A percentile compares a stretch with the other conserved stretches of the same genome.
These are phyloP conservation scores for Lasioglossum morio DNA, from an alignment of 2,888 invertebrate genomes.

Conservation along the genomic window DNA sequence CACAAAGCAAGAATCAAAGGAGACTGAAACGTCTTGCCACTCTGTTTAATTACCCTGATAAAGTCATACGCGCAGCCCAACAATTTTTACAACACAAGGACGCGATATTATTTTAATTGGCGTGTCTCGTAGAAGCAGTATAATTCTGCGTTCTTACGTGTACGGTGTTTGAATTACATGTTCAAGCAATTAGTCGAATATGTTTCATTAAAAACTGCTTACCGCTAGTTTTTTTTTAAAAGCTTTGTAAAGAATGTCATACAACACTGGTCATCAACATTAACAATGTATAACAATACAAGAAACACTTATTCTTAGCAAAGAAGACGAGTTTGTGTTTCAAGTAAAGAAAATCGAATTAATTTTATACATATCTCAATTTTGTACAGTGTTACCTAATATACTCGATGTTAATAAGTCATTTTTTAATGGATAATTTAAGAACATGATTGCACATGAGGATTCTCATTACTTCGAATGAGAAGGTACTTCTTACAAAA, in stretches of 20 bases:
- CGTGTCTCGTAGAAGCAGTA: background rate
- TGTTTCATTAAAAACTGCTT: constrained; percentile 5
- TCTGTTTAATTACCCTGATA: constrained; percentile 25
- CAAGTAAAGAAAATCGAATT: background rate
- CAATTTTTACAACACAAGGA: background rate
- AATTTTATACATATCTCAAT: background rate
- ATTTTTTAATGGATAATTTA: background rate
- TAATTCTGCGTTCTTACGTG: constrained; percentile 15
- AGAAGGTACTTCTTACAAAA: background rate
- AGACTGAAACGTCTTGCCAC: constrained; percentile 11
- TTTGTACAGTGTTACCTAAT: background rate
- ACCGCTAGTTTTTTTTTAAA: background rate
- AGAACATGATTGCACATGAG: background rate
- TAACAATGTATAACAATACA: background rate
- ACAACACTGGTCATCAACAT: background rate
- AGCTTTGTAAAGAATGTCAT: background rate
- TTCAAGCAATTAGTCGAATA: constrained; percentile 3
- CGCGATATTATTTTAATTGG: constrained; percentile 37
- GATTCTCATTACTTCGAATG: background rate
- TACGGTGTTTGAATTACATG: constrained; percentile 35
- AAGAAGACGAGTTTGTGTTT: background rate
- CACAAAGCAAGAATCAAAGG: background rate
- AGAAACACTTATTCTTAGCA: background rate
- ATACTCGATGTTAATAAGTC: background rate
- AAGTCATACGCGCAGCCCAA: background rate